Evolutionary conservation across 2,888 invertebrate species (phyloP).

Genomic region (Limnephilus lunatus): DNA sequence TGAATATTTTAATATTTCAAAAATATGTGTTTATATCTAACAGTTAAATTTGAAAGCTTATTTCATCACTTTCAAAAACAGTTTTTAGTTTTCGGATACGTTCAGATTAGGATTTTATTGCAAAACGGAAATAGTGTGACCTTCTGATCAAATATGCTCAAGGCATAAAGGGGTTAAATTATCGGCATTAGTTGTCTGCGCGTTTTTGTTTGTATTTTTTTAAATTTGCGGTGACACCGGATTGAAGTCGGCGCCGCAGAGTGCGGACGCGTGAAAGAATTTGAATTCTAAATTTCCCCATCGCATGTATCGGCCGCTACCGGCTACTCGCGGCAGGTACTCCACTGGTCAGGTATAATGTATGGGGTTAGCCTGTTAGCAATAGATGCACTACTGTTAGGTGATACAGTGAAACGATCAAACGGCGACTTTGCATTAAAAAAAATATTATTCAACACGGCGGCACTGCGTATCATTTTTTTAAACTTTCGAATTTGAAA

Average conservation of each 20-base stretch:
- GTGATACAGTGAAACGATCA: not conserved
- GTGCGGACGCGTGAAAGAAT: conserved; percentile 22
- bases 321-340: not conserved
- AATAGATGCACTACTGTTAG: not conserved
- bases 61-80: too few relatives aligned
- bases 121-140: too few relatives aligned
- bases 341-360: not conserved
- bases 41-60: too few relatives aligned
- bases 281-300: conserved; percentile 24
- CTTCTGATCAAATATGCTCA: too few relatives aligned
- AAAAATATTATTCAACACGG: not conserved
- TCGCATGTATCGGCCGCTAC: conserved; percentile 10
- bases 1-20: too few relatives aligned
- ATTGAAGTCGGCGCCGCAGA: not conserved
- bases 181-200: not conserved
- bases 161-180: not conserved
- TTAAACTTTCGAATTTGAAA: too few relatives aligned
- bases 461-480: too few relatives aligned
- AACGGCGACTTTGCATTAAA: not conserved
- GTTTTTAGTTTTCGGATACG: too few relatives aligned
- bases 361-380: not conserved
- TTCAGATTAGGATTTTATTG: too few relatives aligned
- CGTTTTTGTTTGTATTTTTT: not conserved
- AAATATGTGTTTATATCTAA: too few relatives aligned
- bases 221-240: not conserved